Evolutionary conservation across 2,888 invertebrate genomes (phyloP).

Genomic region (Cryptocephalus moraei): DNA sequence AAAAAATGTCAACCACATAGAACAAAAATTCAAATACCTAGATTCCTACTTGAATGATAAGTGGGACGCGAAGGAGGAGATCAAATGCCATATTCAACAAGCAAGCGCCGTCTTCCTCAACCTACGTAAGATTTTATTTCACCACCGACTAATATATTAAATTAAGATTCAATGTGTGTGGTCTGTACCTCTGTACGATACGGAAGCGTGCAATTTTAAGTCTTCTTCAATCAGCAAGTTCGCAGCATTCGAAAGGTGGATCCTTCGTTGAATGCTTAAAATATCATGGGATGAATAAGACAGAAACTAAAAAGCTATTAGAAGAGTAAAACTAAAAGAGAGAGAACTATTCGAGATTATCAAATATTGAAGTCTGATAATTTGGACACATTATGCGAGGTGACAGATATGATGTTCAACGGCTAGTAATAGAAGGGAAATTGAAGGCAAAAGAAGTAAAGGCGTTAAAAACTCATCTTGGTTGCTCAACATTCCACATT

Average conservation of each 20-base stretch:
- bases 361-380: background rate
- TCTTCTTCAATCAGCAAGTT: background rate
- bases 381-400: too few relatives aligned
- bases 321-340: background rate
- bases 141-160: background rate
- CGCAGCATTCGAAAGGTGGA: background rate
- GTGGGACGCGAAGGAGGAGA: too few relatives aligned
- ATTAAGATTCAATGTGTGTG: background rate
- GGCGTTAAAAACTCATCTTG: background rate
- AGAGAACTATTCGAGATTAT: background rate
- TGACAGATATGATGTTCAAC: background rate
- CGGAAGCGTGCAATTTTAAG: conserved; percentile 3
- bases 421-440: background rate
- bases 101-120: background rate
- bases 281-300: conserved; percentile 1
- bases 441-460: background rate
- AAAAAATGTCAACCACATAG: background rate
- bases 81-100: too few relatives aligned
- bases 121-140: background rate
- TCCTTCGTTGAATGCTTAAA: background rate
- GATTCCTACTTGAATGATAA: too few relatives aligned
- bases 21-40: background rate
- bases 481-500: too few relatives aligned
- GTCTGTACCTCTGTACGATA: background rate
- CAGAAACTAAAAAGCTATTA: background rate